phyloP scores from a whole-genome alignment of 2,113 vertebrate species.

The Corythornis cristatus region DNA sequence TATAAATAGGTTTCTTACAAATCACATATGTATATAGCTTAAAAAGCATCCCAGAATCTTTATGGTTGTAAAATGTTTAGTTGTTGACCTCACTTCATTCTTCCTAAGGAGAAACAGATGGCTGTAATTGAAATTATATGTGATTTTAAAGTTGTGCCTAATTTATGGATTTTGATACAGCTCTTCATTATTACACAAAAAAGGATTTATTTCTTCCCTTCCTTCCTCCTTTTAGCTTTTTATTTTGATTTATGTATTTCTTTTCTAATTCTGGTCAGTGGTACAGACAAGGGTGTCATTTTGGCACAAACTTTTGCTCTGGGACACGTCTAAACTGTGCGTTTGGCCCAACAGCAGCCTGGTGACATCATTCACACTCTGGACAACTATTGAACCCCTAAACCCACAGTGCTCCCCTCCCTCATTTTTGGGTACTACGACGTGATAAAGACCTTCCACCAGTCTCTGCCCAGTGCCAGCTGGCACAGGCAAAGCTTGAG shows the following conservation, averaged over 20 bases:
- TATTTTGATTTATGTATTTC: neutral
- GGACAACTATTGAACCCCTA: neutral
- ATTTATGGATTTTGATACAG: constrained; percentile 43
- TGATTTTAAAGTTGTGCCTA: constrained; percentile 42
- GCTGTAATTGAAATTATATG: constrained; percentile 51
- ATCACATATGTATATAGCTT: constrained; percentile 41
- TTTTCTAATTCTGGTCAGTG: neutral
- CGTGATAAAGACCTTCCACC: neutral
- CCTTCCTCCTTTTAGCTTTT: neutral
- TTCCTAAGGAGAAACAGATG: constrained; percentile 66
- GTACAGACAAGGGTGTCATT: neutral
- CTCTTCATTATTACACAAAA: neutral
- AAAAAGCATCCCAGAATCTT: constrained; percentile 35
- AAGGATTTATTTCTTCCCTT: neutral
- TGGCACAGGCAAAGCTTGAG: neutral
- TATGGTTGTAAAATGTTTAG: constrained; percentile 18
- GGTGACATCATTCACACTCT: neutral
- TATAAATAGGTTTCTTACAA: constrained; percentile 56
- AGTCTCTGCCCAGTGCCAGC: neutral
- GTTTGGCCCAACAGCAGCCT: neutral
- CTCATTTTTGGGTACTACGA: neutral
- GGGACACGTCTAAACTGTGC: no score
- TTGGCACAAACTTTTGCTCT: neutral
- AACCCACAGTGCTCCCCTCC: rapidly evolving
- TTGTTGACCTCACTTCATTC: constrained; percentile 43